phyloP scores from a whole-genome alignment of 1,140 invertebrate species.

The Aplysia californica region DNA sequence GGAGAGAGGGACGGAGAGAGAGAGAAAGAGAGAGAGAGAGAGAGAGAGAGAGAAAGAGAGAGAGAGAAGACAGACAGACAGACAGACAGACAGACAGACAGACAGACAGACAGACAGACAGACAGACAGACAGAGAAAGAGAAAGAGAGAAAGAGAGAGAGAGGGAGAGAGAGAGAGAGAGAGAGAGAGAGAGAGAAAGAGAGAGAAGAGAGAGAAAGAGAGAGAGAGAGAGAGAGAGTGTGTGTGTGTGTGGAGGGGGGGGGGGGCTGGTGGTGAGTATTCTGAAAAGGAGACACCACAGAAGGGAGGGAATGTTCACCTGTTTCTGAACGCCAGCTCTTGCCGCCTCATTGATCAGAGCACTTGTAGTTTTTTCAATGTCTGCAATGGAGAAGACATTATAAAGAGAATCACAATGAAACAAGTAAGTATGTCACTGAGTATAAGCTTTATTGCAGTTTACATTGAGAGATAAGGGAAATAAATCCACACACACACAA shows the following conservation, averaged over 20 bases:
- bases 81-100: slow-evolving; percentile 1
- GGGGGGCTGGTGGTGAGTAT: too few relatives aligned
- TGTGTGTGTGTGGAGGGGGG: too few relatives aligned
- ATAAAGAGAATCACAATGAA: too few relatives aligned
- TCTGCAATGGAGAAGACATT: neutral
- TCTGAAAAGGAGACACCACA: too few relatives aligned
- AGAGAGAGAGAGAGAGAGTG: too few relatives aligned
- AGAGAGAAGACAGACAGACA: neutral
- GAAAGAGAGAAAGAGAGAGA: slow-evolving; percentile 11
- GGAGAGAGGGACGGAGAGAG: neutral
- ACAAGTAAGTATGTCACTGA: too few relatives aligned
- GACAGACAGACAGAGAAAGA: slow-evolving; percentile 5
- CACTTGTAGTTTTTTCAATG: neutral
- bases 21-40: slow-evolving; percentile 9
- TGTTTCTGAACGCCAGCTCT: neutral
- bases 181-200: neutral
- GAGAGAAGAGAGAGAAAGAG: too few relatives aligned
- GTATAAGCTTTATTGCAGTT: too few relatives aligned
- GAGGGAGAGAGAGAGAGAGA: neutral
- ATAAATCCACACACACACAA: too few relatives aligned
- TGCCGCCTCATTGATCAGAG: neutral
- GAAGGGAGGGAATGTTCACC: too few relatives aligned
- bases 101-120: slow-evolving; percentile 1
- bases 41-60: slow-evolving; percentile 8
- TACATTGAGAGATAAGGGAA: too few relatives aligned